Conservation (phyloP, 1,140 invertebrate genomes). For the Glossosoma conforme region DNA sequence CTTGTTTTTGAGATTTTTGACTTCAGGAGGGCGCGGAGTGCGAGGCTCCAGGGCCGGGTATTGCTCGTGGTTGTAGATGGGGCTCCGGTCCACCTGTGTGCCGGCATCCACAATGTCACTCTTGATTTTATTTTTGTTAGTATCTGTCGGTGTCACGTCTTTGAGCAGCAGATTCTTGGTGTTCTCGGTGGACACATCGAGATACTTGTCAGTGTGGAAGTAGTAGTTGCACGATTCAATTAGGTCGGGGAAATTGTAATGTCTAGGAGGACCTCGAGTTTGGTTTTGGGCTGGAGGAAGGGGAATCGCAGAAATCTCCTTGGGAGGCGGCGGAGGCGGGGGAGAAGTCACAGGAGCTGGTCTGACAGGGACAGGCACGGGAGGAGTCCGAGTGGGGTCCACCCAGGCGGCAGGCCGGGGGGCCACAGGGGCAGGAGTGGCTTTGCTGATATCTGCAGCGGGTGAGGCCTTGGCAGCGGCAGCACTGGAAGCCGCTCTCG, state of each 20-base stretch:
- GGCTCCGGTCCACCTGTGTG: slow-evolving; percentile 11
- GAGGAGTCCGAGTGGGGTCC: slow-evolving; percentile 63
- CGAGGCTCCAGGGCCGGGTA: slow-evolving; percentile 26
- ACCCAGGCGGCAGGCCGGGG: slow-evolving; percentile 64
- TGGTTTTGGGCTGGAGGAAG: not conserved
- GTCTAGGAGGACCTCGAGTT: slow-evolving; percentile 1
- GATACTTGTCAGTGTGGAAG: slow-evolving; percentile 32
- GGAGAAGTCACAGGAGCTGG: slow-evolving; percentile 7
- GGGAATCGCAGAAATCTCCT: slow-evolving; percentile 8
- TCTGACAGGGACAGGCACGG: slow-evolving; percentile 8
- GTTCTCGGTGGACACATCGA: slow-evolving; percentile 26
- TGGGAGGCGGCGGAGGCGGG: slow-evolving; percentile 1
- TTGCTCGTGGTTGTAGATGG: slow-evolving; percentile 24
- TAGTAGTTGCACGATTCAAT: slow-evolving; percentile 48
- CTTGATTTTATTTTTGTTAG: slow-evolving; percentile 20
- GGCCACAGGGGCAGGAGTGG: slow-evolving; percentile 36
- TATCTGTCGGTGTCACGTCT: slow-evolving; percentile 5
- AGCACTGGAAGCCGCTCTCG: slow-evolving; percentile 49
- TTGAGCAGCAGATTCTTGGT: slow-evolving; percentile 23
- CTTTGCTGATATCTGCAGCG: too few species aligned
- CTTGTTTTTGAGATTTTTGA: slow-evolving; percentile 12
- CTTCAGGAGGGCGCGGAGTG: slow-evolving; percentile 14
- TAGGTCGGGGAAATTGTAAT: slow-evolving; percentile 46
- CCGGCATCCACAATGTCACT: slow-evolving; percentile 12
- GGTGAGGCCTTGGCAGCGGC: slow-evolving; percentile 11